phyloP scores from a whole-genome alignment of 2,888 invertebrate genomes.

The Meganola albula region DNA sequence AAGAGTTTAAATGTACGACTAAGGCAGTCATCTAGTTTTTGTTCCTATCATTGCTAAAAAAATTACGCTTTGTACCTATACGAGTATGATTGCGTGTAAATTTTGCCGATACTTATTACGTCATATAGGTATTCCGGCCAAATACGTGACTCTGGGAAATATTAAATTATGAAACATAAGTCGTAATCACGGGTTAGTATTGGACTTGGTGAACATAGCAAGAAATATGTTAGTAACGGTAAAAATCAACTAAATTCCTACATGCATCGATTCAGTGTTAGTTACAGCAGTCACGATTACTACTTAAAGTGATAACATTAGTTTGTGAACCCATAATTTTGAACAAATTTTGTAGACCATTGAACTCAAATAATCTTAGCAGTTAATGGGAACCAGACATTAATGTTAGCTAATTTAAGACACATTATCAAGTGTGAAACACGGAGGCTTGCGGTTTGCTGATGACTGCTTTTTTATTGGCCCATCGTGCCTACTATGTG shows the following conservation, averaged over 20 bases:
- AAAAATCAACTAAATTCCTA: constrained; percentile 55
- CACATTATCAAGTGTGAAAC: constrained; percentile 49
- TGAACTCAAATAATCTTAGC: constrained; percentile 70
- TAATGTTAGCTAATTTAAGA: constrained; percentile 52
- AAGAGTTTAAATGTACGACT: constrained; percentile 30
- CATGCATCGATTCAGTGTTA: constrained; percentile 62
- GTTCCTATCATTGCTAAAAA: constrained; percentile 22
- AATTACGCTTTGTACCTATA: constrained; percentile 32
- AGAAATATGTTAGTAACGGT: constrained; percentile 45
- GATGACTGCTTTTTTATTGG: constrained; percentile 38
- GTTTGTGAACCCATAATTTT: constrained; percentile 73
- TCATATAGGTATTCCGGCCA: constrained; percentile 28
- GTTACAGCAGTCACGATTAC: constrained; percentile 63
- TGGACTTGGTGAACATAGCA: constrained; percentile 41
- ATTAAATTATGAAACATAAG: constrained; percentile 38
- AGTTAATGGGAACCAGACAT: too few relatives aligned
- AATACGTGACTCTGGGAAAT: constrained; percentile 43
- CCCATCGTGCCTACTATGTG: constrained; percentile 12
- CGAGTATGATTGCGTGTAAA: constrained; percentile 32
- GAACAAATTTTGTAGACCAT: constrained; percentile 63
- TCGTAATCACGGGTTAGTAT: constrained; percentile 46
- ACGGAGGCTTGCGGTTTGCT: constrained; percentile 52
- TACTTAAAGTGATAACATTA: constrained; percentile 66
- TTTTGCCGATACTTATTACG: constrained; percentile 28
- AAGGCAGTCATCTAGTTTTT: constrained; percentile 28